Percentiles rank a stretch among this genome's conserved stretches.
phyloP scores from a whole-genome alignment of 2,797 vertebrate genomes.

The Anguilla marmorata region DNA sequence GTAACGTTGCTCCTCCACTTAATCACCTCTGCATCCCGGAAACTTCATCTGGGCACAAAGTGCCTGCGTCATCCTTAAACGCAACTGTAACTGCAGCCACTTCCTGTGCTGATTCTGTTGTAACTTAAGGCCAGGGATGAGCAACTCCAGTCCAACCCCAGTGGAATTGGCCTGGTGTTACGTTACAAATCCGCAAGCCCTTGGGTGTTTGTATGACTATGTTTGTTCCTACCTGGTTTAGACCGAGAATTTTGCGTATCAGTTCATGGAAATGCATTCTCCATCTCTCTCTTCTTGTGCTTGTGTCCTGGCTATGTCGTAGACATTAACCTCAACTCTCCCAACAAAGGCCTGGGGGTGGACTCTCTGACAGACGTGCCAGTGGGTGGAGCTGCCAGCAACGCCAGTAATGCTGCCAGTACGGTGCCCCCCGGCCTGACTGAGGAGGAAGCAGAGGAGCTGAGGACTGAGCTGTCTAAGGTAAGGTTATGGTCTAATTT shows the following conservation, averaged over 20 bases:
- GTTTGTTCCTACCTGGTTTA: background rate
- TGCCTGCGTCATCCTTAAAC: background rate
- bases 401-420: slow-evolving; percentile 54
- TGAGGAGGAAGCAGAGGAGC: slow-evolving; percentile 85
- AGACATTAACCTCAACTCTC: slow-evolving; percentile 99
- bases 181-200: background rate
- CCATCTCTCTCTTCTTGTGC: slow-evolving; percentile 24
- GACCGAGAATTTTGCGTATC: background rate
- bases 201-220: background rate
- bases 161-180: background rate
- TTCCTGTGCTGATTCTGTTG: background rate
- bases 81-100: background rate
- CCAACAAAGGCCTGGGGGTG: slow-evolving; percentile 86
- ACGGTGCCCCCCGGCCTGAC: slow-evolving; percentile 77
- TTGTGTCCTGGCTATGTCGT: slow-evolving; percentile 62
- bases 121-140: background rate
- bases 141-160: background rate
- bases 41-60: background rate
- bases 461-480: slow-evolving; percentile 83
- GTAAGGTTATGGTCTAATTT: slow-evolving; percentile 55
- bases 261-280: slow-evolving; percentile 10
- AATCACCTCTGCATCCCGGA: slow-evolving; percentile 2
- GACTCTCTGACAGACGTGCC: slow-evolving; percentile 79
- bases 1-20: background rate
- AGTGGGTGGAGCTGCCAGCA: slow-evolving; percentile 68